These are phyloP conservation scores for Melanotaenia boesemani DNA, from an alignment of 2,797 vertebrate genomes.

Conservation along the genomic window DNA sequence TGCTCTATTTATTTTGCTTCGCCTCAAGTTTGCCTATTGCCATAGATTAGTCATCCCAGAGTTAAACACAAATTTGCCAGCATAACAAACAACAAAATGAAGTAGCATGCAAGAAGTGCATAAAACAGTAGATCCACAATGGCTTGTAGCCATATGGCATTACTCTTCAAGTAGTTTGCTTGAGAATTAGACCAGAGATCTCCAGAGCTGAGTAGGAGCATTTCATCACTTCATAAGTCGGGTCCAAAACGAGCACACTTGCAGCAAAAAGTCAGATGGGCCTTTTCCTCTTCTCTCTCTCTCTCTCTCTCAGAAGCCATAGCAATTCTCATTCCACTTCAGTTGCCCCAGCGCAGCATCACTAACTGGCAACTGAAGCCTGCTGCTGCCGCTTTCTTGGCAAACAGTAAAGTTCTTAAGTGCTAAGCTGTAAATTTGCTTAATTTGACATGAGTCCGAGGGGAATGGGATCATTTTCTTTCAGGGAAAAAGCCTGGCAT, in stretches of 20 bases:
- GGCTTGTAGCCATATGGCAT: constrained; percentile 73
- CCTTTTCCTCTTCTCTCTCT: constrained; percentile 28
- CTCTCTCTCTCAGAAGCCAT: constrained; percentile 53
- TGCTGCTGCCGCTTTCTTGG: constrained; percentile 75
- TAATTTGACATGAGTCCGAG: constrained; percentile 86
- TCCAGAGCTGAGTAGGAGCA: constrained; percentile 61
- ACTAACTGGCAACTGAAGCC: constrained; percentile 67
- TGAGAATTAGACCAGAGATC: constrained; percentile 73
- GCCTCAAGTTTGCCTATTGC: constrained; percentile 69
- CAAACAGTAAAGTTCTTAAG: constrained; percentile 83
- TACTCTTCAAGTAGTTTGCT: constrained; percentile 76
- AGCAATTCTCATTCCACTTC: constrained; percentile 73
- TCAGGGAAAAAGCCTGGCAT: constrained; percentile 79
- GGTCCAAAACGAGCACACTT: constrained; percentile 70
- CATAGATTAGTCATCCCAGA: constrained; percentile 66
- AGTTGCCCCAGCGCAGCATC: constrained; percentile 61
- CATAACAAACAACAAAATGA: constrained; percentile 78
- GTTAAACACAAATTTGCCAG: constrained; percentile 72
- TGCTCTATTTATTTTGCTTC: constrained; percentile 82
- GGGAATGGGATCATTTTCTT: constrained; percentile 81
- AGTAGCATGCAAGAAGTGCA: constrained; percentile 79
- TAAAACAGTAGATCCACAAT: constrained; percentile 63
- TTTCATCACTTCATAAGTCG: constrained; percentile 73
- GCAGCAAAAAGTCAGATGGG: constrained; percentile 64
- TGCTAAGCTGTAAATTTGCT: constrained; percentile 87